phyloP scores from a whole-genome alignment of 2,797 vertebrate genomes.

The Clarias fuscus region DNA sequence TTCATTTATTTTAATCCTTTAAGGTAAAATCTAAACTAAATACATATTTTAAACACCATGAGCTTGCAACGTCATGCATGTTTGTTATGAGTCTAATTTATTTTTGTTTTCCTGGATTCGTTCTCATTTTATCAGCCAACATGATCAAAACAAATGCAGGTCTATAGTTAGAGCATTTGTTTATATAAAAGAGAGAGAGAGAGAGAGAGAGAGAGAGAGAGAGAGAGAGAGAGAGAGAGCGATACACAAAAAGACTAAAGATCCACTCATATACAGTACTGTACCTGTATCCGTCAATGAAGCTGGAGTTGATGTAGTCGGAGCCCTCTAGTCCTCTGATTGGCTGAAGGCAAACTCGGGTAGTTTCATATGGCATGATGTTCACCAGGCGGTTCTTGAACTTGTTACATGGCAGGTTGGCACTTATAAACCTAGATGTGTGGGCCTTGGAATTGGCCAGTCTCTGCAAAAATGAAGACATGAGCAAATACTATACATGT shows the following conservation, averaged over 20 bases:
- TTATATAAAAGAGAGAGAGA: too few species aligned
- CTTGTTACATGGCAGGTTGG: constrained; percentile 76
- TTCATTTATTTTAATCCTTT: too few species aligned
- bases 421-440: constrained; percentile 96
- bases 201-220: too few species aligned
- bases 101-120: background rate
- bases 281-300: constrained; percentile 95
- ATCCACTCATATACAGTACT: background rate
- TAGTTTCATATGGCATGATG: constrained; percentile 98
- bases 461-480: constrained; percentile 13
- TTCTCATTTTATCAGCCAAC: background rate
- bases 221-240: too few species aligned
- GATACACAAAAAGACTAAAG: background rate
- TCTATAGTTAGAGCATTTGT: background rate
- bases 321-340: constrained; percentile 97
- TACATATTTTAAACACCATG: background rate
- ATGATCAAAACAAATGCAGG: background rate
- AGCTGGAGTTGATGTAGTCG: constrained; percentile 96
- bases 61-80: background rate
- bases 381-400: constrained; percentile 98
- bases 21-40: too few species aligned
- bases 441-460: constrained; percentile 98
- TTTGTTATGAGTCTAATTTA: background rate
- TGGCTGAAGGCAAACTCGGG: constrained; percentile 94
- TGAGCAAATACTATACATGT: background rate